Conservation (phyloP, 2,797 vertebrate genomes). For the Notamacropus eugenii region DNA sequence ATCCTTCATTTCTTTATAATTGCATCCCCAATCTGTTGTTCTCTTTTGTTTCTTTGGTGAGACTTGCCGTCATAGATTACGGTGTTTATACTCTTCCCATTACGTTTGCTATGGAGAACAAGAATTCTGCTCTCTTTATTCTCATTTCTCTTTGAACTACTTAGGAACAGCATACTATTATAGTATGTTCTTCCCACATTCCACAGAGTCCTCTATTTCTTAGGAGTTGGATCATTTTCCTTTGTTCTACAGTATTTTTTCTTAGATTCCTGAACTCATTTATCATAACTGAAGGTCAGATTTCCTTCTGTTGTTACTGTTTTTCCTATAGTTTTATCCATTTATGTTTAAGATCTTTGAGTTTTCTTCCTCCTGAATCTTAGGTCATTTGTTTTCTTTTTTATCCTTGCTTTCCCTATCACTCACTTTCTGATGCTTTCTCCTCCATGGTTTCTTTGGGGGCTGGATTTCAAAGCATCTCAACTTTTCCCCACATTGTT, state of each 20-base stretch:
- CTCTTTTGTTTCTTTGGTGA: neutral
- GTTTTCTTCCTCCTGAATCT: neutral
- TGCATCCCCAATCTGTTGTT: neutral
- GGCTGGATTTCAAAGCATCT: neutral
- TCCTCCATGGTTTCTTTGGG: neutral
- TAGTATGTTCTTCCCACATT: neutral
- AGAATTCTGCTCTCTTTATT: neutral
- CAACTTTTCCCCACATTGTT: neutral
- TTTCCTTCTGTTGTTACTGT: neutral
- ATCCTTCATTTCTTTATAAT: neutral
- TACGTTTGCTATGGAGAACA: neutral
- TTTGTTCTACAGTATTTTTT: neutral
- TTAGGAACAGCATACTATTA: neutral
- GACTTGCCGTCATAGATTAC: neutral
- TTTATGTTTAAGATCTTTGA: neutral
- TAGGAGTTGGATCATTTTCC: neutral
- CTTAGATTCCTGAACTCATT: neutral
- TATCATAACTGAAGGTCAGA: neutral
- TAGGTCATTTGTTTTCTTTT: neutral
- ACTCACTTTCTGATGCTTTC: neutral
- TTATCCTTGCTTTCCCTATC: neutral
- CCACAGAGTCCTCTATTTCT: neutral
- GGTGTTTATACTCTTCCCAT: neutral
- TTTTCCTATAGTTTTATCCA: neutral
- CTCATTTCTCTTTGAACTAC: neutral